Evolutionary conservation across 1,140 invertebrate species (phyloP), one percentile per base, ranked within the genome.

Genomic region (Drosophila lacteicornis): DNA sequence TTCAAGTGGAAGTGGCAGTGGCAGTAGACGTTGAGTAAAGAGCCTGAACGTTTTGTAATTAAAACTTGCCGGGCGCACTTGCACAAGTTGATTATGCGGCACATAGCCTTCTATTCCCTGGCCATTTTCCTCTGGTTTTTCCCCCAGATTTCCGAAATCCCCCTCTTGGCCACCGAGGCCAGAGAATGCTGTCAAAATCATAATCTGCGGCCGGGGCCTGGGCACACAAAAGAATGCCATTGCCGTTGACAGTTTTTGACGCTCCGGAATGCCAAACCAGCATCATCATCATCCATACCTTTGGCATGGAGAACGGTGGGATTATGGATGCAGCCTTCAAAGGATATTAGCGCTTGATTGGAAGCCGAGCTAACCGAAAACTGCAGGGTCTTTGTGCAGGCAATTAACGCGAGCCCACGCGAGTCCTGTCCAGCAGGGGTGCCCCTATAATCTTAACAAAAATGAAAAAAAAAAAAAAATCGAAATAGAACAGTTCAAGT

Each of bases 271-370:
- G 49, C 66, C 79, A 82, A 73, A 76, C 75, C 75, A 77, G 75
- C 75, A 77, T 68, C 56, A 51, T 38, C 43, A 15, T 38, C 50
- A 7, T 55, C 33, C 53, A 19, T 58, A 67, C 55, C 51, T 66
- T 46, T 47, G 50, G 60, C 15, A 49, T 17, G 11, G 49, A 43
- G 49, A 43, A 17, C 33, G 22, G 42, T 74, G 67, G 40, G 62
- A 59, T 59, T 51, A 59, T 58, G 65, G 55, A 17, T 61, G 65
- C 55, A 62, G 65, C 51, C 42, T 30, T 80, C 83, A 80, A 83
- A 88, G 84, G 69, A 88, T 88, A 90, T 88, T 84, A 90, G 69
- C 84, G 84, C 84, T 68, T 81, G 85, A 81, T 81, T 90, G 84
- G 69, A 88, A 75, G 51, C 67, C 71, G 63, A 68, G 60, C 83